Base-by-base conservation (phyloP, 2,888 invertebrate genomes). In the Eristalinus aeneus region DNA sequence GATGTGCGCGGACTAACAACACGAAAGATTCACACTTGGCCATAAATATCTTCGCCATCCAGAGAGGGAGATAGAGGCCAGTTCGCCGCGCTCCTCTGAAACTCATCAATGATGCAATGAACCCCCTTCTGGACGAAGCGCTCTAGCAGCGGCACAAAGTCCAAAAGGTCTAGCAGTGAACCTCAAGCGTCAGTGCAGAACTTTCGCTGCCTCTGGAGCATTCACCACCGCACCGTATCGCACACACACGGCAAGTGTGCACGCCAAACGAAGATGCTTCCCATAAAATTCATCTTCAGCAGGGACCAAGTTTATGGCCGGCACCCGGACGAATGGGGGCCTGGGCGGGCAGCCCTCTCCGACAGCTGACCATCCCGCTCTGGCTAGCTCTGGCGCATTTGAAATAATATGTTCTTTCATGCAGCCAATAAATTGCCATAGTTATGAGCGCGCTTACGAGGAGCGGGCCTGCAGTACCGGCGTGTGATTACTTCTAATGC, bases 351-450 rank as follows among this genome's bases (percentile, higher is more conserved):
- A 36, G 67, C 31, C 22, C 22, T 58, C 69, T 58, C 39, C 71
- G 75, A 80, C 85, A 85, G 72, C 68, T 85, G 84, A 85, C 85
- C 85, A 85, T 60, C 85, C 80, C 65, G 65, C 75, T 46, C 36
- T 34, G 31, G 64, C 72, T 39, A 20, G 58, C 69, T 76, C 31
- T 34, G 68, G 65, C 63, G 75, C 85, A 85, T 85, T 85, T 85
- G 85, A 85, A 85, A 85, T 85, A 85, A 85, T 85, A 85, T 85
- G 80, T 85, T 85, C 80, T 69, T 85, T 85, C 85, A 85, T 85
- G 80, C 80, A 85, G 85, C 85, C 80, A 85, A 80, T 85, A 85
- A 85, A 85, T 85, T 85, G 73, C 80, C 73, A 77, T 61, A 69
- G 80, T 80, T 80, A 85, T 85, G 85, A 80, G 67, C 79, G 73